Evolutionary conservation across 2,797 vertebrate species (phyloP).

Genomic region (Momotus momota): DNA sequence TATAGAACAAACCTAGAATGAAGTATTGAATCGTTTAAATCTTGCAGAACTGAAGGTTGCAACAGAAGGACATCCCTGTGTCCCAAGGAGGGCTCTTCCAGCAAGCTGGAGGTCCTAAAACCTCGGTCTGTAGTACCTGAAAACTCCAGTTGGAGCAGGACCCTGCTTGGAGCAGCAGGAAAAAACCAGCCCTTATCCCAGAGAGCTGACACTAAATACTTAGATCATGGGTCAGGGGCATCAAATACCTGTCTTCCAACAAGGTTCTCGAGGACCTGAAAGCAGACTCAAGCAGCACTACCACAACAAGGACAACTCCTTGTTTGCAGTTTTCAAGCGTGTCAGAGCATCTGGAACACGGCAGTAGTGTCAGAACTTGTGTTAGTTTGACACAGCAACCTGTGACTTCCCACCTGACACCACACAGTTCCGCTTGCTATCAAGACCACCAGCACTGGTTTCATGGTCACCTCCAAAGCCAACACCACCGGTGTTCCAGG

Average conservation of each 20-base stretch:
- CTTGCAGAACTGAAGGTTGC: conserved; percentile 73
- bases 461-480: not conserved
- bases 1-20: conserved; percentile 41
- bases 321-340: not conserved
- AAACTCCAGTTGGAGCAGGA: conserved; percentile 31
- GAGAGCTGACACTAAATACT: not conserved
- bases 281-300: not conserved
- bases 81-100: conserved; percentile 28
- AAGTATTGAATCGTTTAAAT: conserved; percentile 39
- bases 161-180: not conserved
- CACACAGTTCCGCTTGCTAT: not conserved
- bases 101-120: not conserved
- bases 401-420: not conserved
- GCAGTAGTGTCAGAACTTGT: not conserved
- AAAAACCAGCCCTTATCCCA: not conserved
- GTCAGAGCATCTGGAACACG: not conserved
- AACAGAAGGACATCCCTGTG: not conserved
- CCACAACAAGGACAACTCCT: not conserved
- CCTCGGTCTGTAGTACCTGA: not conserved
- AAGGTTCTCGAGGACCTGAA: not conserved
- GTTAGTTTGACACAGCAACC: not conserved
- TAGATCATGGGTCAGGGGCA: not conserved
- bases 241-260: not conserved
- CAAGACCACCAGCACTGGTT: not conserved
- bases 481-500: not conserved